Percentiles rank a stretch among this genome's conserved stretches.
Conservation (phyloP, 2,113 vertebrate genomes). For the Chaetorhynchus papuensis region DNA sequence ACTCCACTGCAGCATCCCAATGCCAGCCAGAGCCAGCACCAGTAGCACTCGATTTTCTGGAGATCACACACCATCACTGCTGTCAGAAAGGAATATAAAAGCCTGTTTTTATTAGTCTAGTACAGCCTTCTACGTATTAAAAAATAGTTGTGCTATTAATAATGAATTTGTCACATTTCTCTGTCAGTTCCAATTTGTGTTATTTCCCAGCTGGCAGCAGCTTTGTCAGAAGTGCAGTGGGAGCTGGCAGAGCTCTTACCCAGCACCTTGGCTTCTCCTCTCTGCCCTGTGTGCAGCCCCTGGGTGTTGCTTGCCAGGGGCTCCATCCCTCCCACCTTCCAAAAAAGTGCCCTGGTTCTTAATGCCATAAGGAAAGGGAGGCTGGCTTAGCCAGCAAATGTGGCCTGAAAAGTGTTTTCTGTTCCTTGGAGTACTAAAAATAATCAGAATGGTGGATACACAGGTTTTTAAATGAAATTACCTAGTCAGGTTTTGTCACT, state of each 20-base stretch:
- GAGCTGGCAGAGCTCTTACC: neutral
- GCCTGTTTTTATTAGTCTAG: conserved; percentile 30
- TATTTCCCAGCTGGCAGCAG: neutral
- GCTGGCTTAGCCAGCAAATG: neutral
- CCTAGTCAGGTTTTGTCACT: neutral
- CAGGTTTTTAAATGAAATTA: neutral
- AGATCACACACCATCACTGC: neutral
- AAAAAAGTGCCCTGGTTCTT: neutral
- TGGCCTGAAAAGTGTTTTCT: neutral
- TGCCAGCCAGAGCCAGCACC: neutral
- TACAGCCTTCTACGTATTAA: conserved; percentile 23
- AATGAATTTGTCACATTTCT: conserved; percentile 47
- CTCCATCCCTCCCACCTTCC: neutral
- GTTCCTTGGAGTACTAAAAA: neutral
- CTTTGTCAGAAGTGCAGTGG: neutral
- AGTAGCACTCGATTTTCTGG: neutral
- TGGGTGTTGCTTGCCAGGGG: neutral
- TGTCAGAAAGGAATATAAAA: neutral
- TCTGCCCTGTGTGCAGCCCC: neutral
- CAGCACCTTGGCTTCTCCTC: neutral
- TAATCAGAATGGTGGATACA: neutral
- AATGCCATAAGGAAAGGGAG: neutral
- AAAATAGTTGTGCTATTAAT: conserved; percentile 51
- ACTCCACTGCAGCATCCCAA: accelerated
- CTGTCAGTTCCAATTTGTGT: conserved; percentile 16